phyloP scores from a whole-genome alignment of 2,888 invertebrate species.

The Gymnoscelis rufifasciata region DNA sequence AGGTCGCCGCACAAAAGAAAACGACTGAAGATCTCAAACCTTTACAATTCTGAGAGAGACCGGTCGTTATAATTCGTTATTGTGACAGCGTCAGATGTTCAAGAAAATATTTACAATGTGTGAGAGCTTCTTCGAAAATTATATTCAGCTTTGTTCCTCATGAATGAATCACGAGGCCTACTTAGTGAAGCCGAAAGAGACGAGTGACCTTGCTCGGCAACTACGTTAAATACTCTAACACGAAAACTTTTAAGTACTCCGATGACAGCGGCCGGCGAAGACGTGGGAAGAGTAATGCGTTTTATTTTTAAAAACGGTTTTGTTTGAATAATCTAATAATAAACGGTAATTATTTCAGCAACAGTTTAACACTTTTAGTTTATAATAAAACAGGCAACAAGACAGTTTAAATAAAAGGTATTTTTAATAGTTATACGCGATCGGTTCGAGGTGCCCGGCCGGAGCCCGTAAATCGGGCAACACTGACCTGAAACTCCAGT shows the following conservation, averaged over 20 bases:
- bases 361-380: constrained; percentile 5
- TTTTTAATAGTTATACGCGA: constrained; percentile 35
- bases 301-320: constrained; percentile 6
- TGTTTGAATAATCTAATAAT: background rate
- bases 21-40: constrained; percentile 4
- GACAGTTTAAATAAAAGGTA: constrained; percentile 20
- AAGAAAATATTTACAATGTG: constrained; percentile 27
- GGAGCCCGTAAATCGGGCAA: constrained; percentile 44
- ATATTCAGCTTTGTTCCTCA: constrained; percentile 27
- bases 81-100: constrained; percentile 25
- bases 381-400: constrained; percentile 4
- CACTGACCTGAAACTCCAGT: constrained; percentile 48
- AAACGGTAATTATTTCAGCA: constrained; percentile 2
- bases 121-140: constrained; percentile 29
- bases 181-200: constrained; percentile 13
- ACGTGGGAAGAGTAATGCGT: constrained; percentile 1
- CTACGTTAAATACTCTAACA: constrained; percentile 15
- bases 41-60: constrained; percentile 8
- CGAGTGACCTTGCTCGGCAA: constrained; percentile 16
- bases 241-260: constrained; percentile 2
- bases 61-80: constrained; percentile 21
- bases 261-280: background rate
- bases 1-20: background rate
- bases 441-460: constrained; percentile 27
- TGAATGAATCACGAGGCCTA: constrained; percentile 26